Evolutionary conservation across 1,140 invertebrate genomes (phyloP).

Genomic region (Schlechtendalia chinensis): DNA sequence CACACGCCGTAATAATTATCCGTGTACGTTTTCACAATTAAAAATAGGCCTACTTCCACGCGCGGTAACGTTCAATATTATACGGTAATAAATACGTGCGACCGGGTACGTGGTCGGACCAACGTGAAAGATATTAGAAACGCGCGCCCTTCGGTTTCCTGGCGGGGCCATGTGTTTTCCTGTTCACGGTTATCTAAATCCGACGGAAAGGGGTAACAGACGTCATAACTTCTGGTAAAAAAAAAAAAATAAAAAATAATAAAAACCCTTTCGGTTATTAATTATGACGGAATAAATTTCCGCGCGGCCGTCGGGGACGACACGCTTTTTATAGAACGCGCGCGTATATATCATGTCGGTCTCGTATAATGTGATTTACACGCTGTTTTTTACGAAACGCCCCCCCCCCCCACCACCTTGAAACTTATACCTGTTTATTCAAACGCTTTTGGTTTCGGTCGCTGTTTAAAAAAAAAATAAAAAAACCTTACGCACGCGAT

Average conservation of each 20-base stretch:
- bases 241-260: too few relatives aligned
- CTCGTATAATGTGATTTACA: constrained; percentile 36
- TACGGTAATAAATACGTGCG: constrained; percentile 9
- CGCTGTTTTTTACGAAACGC: constrained; percentile 25
- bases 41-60: constrained; percentile 30
- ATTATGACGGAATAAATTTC: constrained; percentile 48
- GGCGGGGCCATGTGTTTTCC: constrained; percentile 46
- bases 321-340: constrained; percentile 41
- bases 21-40: constrained; percentile 17
- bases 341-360: constrained; percentile 34
- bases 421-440: too few relatives aligned
- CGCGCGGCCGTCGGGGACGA: constrained; percentile 40
- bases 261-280: constrained; percentile 49
- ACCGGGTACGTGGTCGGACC: constrained; percentile 43
- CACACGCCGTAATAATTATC: neutral
- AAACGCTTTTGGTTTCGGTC: neutral
- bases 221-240: constrained; percentile 24
- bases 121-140: constrained; percentile 49
- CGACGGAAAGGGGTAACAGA: constrained; percentile 38
- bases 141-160: constrained; percentile 36
- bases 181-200: constrained; percentile 48
- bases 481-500: neutral
- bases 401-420: too few relatives aligned
- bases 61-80: constrained; percentile 20
- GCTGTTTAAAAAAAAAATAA: constrained; percentile 1